Evolutionary conservation across 2,113 vertebrate genomes (phyloP).

Genomic region (Pachypanchax playfairii): DNA sequence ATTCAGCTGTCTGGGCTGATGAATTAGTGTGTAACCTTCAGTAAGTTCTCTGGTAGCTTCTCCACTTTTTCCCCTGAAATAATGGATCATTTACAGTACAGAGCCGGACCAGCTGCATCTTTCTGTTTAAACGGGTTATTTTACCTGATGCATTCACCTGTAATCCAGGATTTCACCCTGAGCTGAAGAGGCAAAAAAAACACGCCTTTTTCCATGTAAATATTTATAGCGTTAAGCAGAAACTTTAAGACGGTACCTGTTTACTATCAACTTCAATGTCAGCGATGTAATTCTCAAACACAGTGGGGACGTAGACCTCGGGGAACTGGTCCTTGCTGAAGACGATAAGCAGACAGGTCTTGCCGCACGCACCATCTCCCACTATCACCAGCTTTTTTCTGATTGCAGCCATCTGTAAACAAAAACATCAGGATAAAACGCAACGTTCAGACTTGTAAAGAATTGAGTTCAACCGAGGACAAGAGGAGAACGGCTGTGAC

Average conservation of each 20-base stretch:
- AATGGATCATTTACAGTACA: no score
- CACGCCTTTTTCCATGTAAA: background rate
- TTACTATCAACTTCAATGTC: slow-evolving; percentile 98
- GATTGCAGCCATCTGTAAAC: slow-evolving; percentile 90
- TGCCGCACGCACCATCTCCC: slow-evolving; percentile 95
- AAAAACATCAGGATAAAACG: background rate
- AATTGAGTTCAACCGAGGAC: slow-evolving; percentile 2
- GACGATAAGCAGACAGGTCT: slow-evolving; percentile 96
- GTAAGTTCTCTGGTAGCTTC: no score
- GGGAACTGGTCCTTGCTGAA: slow-evolving; percentile 99
- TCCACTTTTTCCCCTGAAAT: no score
- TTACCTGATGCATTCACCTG: no score
- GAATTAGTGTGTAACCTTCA: no score
- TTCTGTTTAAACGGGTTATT: no score
- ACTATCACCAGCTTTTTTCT: slow-evolving; percentile 99
- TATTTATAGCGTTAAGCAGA: background rate
- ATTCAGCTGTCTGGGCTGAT: no score
- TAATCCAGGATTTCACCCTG: no score
- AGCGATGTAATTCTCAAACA: slow-evolving; percentile 98
- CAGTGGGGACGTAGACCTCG: slow-evolving; percentile 95
- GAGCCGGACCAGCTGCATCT: no score
- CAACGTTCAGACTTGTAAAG: background rate
- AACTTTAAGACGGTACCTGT: slow-evolving; percentile 81
- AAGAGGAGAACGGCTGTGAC: slow-evolving; percentile 18
- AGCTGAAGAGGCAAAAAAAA: no score